phyloP scores from a whole-genome alignment of 1,140 invertebrate species.

The Neoseiulus cucumeris region DNA sequence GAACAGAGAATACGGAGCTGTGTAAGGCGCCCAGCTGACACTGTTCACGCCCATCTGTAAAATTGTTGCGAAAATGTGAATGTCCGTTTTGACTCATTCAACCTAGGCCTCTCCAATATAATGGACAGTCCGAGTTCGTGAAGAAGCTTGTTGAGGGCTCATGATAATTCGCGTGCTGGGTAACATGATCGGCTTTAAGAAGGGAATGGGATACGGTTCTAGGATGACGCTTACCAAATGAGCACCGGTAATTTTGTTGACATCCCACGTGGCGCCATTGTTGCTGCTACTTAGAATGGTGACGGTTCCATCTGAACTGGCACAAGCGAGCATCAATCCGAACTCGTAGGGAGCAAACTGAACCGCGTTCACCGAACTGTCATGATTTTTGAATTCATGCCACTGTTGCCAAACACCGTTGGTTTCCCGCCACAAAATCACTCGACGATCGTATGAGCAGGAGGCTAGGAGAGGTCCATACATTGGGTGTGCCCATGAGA shows the following conservation, averaged over 20 bases:
- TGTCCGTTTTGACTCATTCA: too few relatives aligned
- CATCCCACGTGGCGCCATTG: conserved; percentile 2
- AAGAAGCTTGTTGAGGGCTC: too few relatives aligned
- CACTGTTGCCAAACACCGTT: conserved; percentile 68
- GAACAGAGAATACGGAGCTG: conserved; percentile 24
- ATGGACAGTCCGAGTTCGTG: too few relatives aligned
- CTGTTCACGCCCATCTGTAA: conserved; percentile 73
- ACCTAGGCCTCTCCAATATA: too few relatives aligned
- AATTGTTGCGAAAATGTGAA: not conserved
- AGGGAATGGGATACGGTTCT: too few relatives aligned
- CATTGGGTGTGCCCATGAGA: conserved; percentile 94
- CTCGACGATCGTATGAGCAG: conserved; percentile 78
- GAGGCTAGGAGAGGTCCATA: conserved; percentile 82
- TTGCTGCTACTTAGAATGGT: conserved; percentile 52
- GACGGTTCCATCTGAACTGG: conserved; percentile 87
- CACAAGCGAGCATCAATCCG: conserved; percentile 80
- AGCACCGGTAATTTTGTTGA: not conserved
- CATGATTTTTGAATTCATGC: conserved; percentile 79
- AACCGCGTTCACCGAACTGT: conserved; percentile 89
- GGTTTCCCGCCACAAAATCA: conserved; percentile 88
- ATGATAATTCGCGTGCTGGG: too few relatives aligned
- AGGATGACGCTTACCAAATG: not conserved
- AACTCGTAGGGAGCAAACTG: conserved; percentile 88
- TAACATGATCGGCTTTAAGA: too few relatives aligned
- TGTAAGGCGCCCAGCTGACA: conserved; percentile 84